phyloP scores from a whole-genome alignment of 1,140 invertebrate genomes.

The Musca domestica region DNA sequence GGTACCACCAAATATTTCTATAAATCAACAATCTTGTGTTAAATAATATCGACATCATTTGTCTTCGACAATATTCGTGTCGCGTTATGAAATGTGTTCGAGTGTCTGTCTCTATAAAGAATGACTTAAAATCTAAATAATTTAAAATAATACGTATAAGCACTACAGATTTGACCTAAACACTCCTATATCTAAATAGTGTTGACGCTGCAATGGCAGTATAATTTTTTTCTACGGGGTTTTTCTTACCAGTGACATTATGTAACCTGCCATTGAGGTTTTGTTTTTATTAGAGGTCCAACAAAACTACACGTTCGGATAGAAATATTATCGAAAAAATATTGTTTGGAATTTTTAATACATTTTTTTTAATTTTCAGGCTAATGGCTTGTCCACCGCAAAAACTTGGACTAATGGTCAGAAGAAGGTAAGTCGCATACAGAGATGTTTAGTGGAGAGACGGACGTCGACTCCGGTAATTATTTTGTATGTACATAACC shows the following conservation, averaged over 20 bases:
- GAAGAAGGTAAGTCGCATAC: slow-evolving; percentile 65
- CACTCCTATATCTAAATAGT: background rate
- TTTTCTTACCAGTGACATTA: slow-evolving; percentile 8
- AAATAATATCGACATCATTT: background rate
- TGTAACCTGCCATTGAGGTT: slow-evolving; percentile 27
- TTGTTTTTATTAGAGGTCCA: slow-evolving; percentile 25
- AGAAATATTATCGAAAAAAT: background rate
- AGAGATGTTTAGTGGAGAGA: background rate
- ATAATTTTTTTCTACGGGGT: background rate
- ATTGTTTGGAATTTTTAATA: slow-evolving; percentile 8
- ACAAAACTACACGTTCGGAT: slow-evolving; percentile 30
- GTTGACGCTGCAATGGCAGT: background rate
- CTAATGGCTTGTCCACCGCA: slow-evolving; percentile 57
- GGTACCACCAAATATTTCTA: slow-evolving; percentile 31
- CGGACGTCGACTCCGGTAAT: slow-evolving; percentile 1
- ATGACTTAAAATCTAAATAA: background rate
- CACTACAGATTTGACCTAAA: background rate
- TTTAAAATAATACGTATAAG: background rate
- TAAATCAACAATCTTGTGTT: background rate
- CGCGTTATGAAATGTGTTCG: background rate
- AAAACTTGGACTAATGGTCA: slow-evolving; percentile 70
- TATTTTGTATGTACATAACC: slow-evolving; percentile 38
- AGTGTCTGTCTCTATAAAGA: slow-evolving; percentile 10
- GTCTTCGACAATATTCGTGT: background rate
- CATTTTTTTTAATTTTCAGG: slow-evolving; percentile 42